A percentile compares a stretch with the other conserved stretches of the same genome.
These are phyloP conservation scores for Sylvia atricapilla DNA, from an alignment of 2,113 vertebrate species.

Conservation along the genomic window DNA sequence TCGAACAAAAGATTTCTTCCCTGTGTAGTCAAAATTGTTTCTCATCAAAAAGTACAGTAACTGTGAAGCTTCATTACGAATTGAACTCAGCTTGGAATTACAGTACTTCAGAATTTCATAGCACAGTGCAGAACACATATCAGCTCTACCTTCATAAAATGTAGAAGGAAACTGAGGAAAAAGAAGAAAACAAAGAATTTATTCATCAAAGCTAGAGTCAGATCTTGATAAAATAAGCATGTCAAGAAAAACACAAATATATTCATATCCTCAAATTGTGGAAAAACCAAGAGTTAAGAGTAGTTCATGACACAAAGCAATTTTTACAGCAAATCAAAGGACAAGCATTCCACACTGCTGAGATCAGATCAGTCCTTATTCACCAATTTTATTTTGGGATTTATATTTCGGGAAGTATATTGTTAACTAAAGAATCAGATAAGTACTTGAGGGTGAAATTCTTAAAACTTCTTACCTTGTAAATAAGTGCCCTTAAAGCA, in stretches of 20 bases:
- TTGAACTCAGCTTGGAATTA: slow-evolving; percentile 96
- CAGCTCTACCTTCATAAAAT: slow-evolving; percentile 94
- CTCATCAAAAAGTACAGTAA: slow-evolving; percentile 98
- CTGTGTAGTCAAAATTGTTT: slow-evolving; percentile 98
- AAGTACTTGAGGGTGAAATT: not conserved
- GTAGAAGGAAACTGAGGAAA: slow-evolving; percentile 88
- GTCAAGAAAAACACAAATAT: not conserved
- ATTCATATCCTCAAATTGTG: not conserved
- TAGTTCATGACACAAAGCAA: not conserved
- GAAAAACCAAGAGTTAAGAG: not conserved
- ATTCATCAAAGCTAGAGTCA: not conserved
- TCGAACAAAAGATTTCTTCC: slow-evolving; percentile 94
- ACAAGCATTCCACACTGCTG: not conserved
- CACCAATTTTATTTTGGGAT: not conserved
- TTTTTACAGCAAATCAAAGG: not conserved
- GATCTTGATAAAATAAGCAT: not conserved
- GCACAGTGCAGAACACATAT: slow-evolving; percentile 96
- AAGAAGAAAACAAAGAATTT: not conserved
- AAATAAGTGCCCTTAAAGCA: slow-evolving; percentile 91
- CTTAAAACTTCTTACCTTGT: slow-evolving; percentile 80
- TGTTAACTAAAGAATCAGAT: not conserved
- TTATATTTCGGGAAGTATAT: not conserved
- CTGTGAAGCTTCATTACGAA: slow-evolving; percentile 91
- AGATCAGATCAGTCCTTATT: not conserved
- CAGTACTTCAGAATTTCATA: slow-evolving; percentile 97